These are phyloP conservation scores for Hypercompe scribonia DNA, from an alignment of 2,888 invertebrate genomes.

Conservation along the genomic window DNA sequence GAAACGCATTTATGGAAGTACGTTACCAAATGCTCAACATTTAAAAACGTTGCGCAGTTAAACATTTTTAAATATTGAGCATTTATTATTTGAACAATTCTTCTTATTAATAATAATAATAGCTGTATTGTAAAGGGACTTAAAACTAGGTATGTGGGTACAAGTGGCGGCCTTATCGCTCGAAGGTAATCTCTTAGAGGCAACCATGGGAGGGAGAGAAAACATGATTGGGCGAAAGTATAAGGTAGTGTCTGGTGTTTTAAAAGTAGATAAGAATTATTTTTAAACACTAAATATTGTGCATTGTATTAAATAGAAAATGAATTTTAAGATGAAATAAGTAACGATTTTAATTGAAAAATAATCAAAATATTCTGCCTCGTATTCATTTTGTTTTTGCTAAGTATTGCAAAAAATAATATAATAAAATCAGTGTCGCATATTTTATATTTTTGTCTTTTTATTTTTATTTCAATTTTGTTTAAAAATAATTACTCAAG, in stretches of 20 bases:
- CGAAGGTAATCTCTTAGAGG: too few species aligned
- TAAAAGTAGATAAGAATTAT: too few species aligned
- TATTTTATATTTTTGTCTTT: not conserved
- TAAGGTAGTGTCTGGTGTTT: too few species aligned
- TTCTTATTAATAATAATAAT: too few species aligned
- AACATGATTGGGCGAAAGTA: too few species aligned
- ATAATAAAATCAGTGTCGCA: too few species aligned
- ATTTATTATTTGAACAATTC: not conserved
- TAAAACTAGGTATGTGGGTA: too few species aligned
- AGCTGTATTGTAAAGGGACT: too few species aligned
- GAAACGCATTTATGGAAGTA: not conserved
- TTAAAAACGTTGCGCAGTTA: not conserved
- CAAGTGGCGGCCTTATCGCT: too few species aligned
- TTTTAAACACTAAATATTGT: too few species aligned
- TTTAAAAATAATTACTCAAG: not conserved
- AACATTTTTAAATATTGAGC: not conserved
- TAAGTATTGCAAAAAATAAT: not conserved
- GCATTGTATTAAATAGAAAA: not conserved
- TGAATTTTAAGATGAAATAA: too few species aligned
- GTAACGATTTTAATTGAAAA: not conserved
- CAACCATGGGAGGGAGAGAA: too few species aligned
- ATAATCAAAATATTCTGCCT: not conserved
- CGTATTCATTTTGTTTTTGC: not conserved
- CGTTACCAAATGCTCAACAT: not conserved
- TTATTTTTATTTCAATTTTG: not conserved